Base-by-base conservation (phyloP, 2,888 invertebrate genomes). In the Macrostomum cliftonense region DNA sequence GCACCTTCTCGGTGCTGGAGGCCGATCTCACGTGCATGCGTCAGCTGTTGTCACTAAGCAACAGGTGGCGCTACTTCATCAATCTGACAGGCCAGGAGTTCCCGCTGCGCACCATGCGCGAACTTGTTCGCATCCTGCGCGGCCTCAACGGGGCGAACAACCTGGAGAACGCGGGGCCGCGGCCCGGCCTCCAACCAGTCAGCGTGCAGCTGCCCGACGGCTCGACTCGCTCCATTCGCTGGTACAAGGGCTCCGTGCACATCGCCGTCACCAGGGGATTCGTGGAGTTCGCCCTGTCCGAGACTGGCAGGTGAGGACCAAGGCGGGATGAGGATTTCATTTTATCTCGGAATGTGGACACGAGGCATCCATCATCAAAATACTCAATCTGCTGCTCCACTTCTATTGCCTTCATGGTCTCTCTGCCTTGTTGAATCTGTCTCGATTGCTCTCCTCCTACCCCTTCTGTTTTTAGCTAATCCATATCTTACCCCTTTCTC, bases 81-180 rank as follows among this genome's bases (percentile, higher is more conserved):
- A 56, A 56, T 39, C 20, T 56, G 1, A 51, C 54, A 1, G 56
- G 49, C 19, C 52, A 55, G 37, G 56, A 56, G 21, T 40, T 56
- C 37, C 56, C 56, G 13, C 39, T 55, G 37, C 52, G 49, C 37
- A 56, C 48, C 12, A 56, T 54, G 43, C n/a, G 21, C 12, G 55
- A 55, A 37, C 17, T 55, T 13, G 55, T 54, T 16, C 12, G 37
- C 11, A 48, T 51, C 16, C 17, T 55, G 12, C 45, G 45, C 21
- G 28, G 19, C n/a, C 21, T 55, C 13, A 49, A 54, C 37, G 55
- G 55, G 1, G 16, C 21, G 12, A 55, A 54, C 39, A 38, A 39
- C 12, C 45, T 53, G 4, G 54, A 45, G 14, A 19, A 28, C 9
- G 28, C 28, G 28, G 28, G 28, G 28, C 5, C 9, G 5, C 4